A percentile compares a stretch with the other conserved stretches of the same genome.
Evolutionary conservation across 2,113 vertebrate genomes (phyloP).

Genomic region (Tupaia tana): DNA sequence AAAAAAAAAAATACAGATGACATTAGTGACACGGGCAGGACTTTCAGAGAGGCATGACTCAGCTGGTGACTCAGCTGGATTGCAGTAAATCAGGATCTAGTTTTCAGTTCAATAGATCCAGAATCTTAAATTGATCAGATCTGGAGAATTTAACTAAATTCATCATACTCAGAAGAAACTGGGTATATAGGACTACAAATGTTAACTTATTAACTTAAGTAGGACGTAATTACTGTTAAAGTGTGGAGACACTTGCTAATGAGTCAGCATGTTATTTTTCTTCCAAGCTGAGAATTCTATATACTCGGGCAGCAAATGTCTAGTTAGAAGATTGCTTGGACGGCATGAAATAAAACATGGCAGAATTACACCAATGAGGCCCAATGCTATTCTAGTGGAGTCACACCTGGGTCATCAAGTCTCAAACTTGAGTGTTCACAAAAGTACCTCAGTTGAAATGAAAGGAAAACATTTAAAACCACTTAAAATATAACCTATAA

Average conservation of each 20-base stretch:
- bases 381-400: not conserved
- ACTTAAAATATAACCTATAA: not conserved
- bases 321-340: not conserved
- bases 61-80: too few species aligned
- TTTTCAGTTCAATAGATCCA: not conserved
- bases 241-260: not conserved
- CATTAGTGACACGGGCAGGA: not conserved
- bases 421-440: not conserved
- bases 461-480: constrained; percentile 26
- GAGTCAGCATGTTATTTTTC: not conserved
- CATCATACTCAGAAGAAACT: not conserved
- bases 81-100: not conserved
- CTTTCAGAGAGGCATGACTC: not conserved
- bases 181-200: not conserved
- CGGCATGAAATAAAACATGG: not conserved
- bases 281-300: not conserved
- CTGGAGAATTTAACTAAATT: not conserved
- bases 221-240: not conserved
- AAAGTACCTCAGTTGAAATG: not conserved
- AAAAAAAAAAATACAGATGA: not conserved
- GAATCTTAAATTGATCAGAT: constrained; percentile 16
- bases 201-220: not conserved
- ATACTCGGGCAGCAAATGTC: not conserved
- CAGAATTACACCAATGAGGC: not conserved
- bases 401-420: not conserved